Conservation (phyloP, 2,797 vertebrate species). For the Eospalax fontanierii region DNA sequence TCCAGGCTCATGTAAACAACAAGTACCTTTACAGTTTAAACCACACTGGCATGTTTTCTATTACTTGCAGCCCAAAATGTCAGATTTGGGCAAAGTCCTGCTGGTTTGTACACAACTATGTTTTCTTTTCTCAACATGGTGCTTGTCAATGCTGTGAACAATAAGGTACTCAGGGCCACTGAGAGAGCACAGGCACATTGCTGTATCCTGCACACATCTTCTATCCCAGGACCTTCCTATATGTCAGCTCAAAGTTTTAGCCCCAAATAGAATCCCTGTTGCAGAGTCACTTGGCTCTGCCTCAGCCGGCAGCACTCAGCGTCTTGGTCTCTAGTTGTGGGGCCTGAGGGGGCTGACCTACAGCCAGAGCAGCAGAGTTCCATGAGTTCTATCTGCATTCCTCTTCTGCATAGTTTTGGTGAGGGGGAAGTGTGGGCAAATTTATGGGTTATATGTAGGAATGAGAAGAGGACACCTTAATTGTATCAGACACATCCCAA, state of each 20-base stretch:
- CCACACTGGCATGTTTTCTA: background rate
- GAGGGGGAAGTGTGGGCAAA: background rate
- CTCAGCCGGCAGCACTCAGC: background rate
- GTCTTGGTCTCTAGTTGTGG: background rate
- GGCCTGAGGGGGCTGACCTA: background rate
- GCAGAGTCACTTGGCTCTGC: accelerated
- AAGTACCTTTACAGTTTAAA: background rate
- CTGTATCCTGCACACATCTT: background rate
- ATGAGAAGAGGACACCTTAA: background rate
- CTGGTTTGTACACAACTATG: no score
- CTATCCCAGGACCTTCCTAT: background rate
- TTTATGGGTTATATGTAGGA: background rate
- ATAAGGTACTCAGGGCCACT: no score
- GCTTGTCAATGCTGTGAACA: background rate
- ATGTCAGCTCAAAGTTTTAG: background rate
- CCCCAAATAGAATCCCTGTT: background rate
- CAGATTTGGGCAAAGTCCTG: background rate
- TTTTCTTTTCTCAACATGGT: background rate
- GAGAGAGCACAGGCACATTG: background rate
- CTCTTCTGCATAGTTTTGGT: background rate
- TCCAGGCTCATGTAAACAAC: background rate
- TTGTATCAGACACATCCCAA: background rate
- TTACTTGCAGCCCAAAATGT: background rate
- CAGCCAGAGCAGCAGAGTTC: background rate
- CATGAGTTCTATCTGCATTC: background rate